phyloP scores from a whole-genome alignment of 1,140 invertebrate genomes.

The Cyclargus thomasi region DNA sequence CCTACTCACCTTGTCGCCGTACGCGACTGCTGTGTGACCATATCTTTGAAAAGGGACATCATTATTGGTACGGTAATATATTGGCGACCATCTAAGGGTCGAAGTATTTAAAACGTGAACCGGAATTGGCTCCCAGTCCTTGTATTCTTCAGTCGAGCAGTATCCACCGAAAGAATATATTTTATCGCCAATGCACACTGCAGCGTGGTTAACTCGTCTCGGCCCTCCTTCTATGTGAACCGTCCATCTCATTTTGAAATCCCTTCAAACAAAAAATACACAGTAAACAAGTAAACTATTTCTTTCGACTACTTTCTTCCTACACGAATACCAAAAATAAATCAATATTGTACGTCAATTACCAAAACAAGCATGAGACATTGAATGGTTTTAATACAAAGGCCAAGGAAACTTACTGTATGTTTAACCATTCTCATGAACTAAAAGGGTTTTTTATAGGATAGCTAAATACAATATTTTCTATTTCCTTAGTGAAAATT shows the following conservation, averaged over 20 bases:
- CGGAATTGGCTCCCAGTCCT: constrained; percentile 90
- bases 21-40: constrained; percentile 90
- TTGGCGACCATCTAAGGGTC: constrained; percentile 76
- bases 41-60: constrained; percentile 77
- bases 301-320: not conserved
- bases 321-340: not conserved
- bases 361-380: no score
- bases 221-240: constrained; percentile 88
- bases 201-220: constrained; percentile 90
- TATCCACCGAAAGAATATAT: constrained; percentile 96
- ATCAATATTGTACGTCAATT: not conserved
- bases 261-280: not conserved
- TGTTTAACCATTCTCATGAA: no score
- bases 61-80: constrained; percentile 49
- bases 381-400: no score
- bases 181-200: constrained; percentile 85
- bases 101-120: constrained; percentile 90
- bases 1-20: constrained; percentile 78
- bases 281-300: not conserved
- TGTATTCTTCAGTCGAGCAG: constrained; percentile 79
- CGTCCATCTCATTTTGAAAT: constrained; percentile 79
- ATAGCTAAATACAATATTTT: no score
- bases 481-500: no score
- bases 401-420: no score
- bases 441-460: no score